phyloP scores from a whole-genome alignment of 2,797 vertebrate species.

The Peromyscus melanophrys region DNA sequence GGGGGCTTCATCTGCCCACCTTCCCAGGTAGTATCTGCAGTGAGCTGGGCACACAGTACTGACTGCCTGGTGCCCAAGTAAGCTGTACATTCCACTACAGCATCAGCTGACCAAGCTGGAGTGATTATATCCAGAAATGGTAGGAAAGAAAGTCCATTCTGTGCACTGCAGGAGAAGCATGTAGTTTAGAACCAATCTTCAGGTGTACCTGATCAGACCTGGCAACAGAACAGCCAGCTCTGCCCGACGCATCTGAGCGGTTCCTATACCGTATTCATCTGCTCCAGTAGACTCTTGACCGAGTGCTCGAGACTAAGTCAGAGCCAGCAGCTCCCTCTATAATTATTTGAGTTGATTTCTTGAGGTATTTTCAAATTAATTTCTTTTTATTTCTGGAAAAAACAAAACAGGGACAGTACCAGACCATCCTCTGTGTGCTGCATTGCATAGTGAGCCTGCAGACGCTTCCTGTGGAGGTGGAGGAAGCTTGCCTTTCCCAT shows the following conservation, averaged over 20 bases:
- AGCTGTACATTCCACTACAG: not conserved
- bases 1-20: not conserved
- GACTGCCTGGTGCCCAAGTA: not conserved
- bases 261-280: not conserved
- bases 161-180: not conserved
- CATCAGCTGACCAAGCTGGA: not conserved
- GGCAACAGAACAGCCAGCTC: not conserved
- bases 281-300: not conserved
- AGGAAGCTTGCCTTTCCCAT: slow-evolving; percentile 92
- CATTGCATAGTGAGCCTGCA: slow-evolving; percentile 94
- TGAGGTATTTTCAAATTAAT: slow-evolving; percentile 40
- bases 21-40: not conserved
- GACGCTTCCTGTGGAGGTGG: slow-evolving; percentile 91
- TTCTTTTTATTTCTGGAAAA: slow-evolving; percentile 62
- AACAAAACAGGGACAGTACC: slow-evolving; percentile 92
- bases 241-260: not conserved
- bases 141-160: not conserved
- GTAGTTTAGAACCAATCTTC: slow-evolving; percentile 21
- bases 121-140: not conserved
- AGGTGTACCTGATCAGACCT: not conserved
- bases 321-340: not conserved
- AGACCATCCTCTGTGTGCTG: slow-evolving; percentile 95
- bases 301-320: not conserved
- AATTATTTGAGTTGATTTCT: slow-evolving; percentile 40
- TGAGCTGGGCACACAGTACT: not conserved